Evolutionary conservation across 2,888 invertebrate species (phyloP), one percentile per base, ranked within the genome.

Genomic region (Linyphia triangularis): DNA sequence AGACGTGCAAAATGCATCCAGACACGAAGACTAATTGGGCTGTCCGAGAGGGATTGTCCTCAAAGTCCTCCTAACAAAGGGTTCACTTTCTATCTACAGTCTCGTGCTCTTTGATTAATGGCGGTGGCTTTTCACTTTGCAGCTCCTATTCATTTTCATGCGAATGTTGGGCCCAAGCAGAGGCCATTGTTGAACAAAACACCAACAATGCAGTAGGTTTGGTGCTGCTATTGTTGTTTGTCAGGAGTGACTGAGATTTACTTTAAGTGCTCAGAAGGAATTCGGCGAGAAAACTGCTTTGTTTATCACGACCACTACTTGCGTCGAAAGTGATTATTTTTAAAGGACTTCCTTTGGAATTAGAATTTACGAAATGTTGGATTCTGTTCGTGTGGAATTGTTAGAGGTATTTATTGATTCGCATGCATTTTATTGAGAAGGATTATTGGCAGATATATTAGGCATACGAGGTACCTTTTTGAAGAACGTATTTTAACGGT

Each of bases 21-120:
- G 33, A 51, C 70, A 69, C 61, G 33, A 61, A 78, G 85, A 85
- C 85, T 85, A 85, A 85, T 85, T 85, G 85, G 85, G 63, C 63
- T 70, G 69, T 26, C 59, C 70, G 69, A 30, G 43, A 63, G 61
- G 43, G 78, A 69, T 69, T 69, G 78, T 77, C 70, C 61, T 84
- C 24, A 33, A 65, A 84, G 83, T 84, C 83, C 51, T 65, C 19
- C 59, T 43, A 51, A 85, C 85, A 85, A 85, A 78, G 33, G 65
- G 77, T 61, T 67, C 33, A 77, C 85, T 33, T 40, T 40, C 82
- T 61, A 63, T 57, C 69, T 59, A 69, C 69, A 59, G 77, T 69
- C 65, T 73, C 57, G 33, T 67, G 85, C 28, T 24, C 43, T 67
- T 40, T 78, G 85, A 85, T 85, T 70, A 85, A 85, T 85, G 85